These are phyloP conservation scores for Lonchura striata DNA, from an alignment of 2,113 vertebrate species.

Conservation along the genomic window DNA sequence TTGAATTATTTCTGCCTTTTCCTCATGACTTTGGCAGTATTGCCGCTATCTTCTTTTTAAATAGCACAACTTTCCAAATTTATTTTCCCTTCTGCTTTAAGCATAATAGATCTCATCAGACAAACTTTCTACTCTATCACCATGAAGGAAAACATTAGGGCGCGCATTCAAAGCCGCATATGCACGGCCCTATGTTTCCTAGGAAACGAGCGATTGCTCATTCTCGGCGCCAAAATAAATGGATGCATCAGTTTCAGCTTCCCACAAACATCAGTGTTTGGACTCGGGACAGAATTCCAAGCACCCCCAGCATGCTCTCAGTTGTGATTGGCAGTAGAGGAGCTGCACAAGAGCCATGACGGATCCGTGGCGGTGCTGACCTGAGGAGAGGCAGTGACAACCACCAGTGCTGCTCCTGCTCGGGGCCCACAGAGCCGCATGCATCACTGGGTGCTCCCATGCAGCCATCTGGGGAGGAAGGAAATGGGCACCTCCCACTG, in stretches of 20 bases:
- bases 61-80: slow-evolving; percentile 14
- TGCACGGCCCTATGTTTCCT: slow-evolving; percentile 64
- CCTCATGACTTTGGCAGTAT: slow-evolving; percentile 1
- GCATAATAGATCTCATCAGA: slow-evolving; percentile 38
- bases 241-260: slow-evolving; percentile 1
- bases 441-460: neutral
- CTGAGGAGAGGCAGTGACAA: neutral
- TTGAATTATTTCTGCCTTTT: slow-evolving; percentile 41
- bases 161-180: slow-evolving; percentile 21
- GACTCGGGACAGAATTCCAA: slow-evolving; percentile 7
- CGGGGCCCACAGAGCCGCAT: neutral
- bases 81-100: slow-evolving; percentile 54
- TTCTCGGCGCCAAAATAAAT: slow-evolving; percentile 61
- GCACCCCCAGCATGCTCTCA: neutral
- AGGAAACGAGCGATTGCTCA: slow-evolving; percentile 67
- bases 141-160: slow-evolving; percentile 48
- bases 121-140: slow-evolving; percentile 38
- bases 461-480: neutral
- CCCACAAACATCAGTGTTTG: slow-evolving; percentile 24
- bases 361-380: neutral
- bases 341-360: neutral
- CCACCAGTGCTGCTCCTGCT: neutral
- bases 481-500: neutral
- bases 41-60: neutral
- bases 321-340: neutral